phyloP scores from a whole-genome alignment of 2,888 invertebrate genomes.

The Cheilosia pagana region DNA sequence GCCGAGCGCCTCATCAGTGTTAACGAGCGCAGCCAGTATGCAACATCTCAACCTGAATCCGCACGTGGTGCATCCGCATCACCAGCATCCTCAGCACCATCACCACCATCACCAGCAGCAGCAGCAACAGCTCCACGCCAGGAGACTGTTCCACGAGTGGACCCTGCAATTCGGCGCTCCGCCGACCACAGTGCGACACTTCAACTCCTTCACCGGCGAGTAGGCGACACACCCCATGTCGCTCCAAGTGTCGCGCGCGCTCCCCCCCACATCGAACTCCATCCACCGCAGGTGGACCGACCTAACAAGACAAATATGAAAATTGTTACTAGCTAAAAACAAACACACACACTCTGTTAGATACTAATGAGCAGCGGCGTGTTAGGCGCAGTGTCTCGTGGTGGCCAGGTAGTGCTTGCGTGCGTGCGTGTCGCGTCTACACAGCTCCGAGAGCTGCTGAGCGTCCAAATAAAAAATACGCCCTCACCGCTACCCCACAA shows the following conservation, averaged over 20 bases:
- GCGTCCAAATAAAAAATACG: constrained; percentile 48
- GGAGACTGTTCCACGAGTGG: constrained; percentile 83
- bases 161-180: constrained; percentile 83
- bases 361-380: constrained; percentile 46
- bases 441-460: constrained; percentile 71
- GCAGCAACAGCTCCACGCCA: constrained; percentile 83
- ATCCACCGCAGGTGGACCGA: constrained; percentile 44
- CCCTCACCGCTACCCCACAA: constrained; percentile 57
- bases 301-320: constrained; percentile 51
- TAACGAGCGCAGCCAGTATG: constrained; percentile 78
- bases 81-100: constrained; percentile 82
- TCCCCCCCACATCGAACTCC: constrained; percentile 27
- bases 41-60: constrained; percentile 82
- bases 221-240: constrained; percentile 76
- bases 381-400: constrained; percentile 49
- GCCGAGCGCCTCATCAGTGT: constrained; percentile 80
- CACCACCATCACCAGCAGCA: constrained; percentile 84
- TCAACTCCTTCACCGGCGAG: constrained; percentile 83
- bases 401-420: constrained; percentile 61
- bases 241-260: constrained; percentile 40
- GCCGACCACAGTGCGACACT: constrained; percentile 83
- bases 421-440: constrained; percentile 60
- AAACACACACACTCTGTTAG: constrained; percentile 50
- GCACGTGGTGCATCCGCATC: constrained; percentile 82
- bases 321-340: constrained; percentile 53